A percentile compares a stretch with the other conserved stretches of the same genome.
These are phyloP conservation scores for Dendrophyllia cribrosa DNA, from an alignment of 64 coral and sea anemone species.

Conservation along the genomic window DNA sequence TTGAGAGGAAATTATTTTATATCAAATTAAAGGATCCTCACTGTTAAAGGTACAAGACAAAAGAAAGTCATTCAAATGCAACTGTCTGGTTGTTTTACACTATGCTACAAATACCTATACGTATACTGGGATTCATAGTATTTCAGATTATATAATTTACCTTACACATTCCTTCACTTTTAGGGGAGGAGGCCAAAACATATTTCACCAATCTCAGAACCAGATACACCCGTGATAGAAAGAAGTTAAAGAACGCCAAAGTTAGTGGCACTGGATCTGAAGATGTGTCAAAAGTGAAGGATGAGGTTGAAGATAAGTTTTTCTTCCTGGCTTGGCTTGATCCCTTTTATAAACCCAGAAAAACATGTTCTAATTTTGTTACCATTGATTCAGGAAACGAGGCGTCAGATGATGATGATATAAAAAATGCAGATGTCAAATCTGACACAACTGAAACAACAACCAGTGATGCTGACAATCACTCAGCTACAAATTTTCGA, in stretches of 20 bases:
- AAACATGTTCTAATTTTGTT: slow-evolving; percentile 35
- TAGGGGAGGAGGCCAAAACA: slow-evolving; percentile 52
- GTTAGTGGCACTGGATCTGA: slow-evolving; percentile 46
- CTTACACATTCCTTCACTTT: neutral
- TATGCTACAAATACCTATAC: neutral
- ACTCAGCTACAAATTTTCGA: slow-evolving; percentile 18
- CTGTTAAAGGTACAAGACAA: neutral
- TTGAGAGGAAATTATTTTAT: no score
- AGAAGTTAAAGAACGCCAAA: slow-evolving; percentile 38
- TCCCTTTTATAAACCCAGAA: slow-evolving; percentile 46
- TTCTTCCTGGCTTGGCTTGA: slow-evolving; percentile 42
- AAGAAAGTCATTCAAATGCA: neutral
- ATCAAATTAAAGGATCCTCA: no score
- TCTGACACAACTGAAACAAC: neutral
- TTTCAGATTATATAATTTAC: no score
- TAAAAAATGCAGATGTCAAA: neutral
- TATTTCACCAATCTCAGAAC: slow-evolving; percentile 46
- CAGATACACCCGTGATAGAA: slow-evolving; percentile 47
- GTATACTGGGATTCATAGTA: no score
- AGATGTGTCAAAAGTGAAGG: slow-evolving; percentile 13
- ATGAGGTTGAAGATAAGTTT: slow-evolving; percentile 28
- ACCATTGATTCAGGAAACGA: slow-evolving; percentile 36
- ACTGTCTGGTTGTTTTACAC: neutral
- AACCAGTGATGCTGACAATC: neutral
- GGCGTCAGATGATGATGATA: slow-evolving; percentile 44